A percentile compares a stretch with the other conserved stretches of the same genome.
Evolutionary conservation across 2,797 vertebrate species (phyloP).

Genomic region (Crocidura indochinensis): DNA sequence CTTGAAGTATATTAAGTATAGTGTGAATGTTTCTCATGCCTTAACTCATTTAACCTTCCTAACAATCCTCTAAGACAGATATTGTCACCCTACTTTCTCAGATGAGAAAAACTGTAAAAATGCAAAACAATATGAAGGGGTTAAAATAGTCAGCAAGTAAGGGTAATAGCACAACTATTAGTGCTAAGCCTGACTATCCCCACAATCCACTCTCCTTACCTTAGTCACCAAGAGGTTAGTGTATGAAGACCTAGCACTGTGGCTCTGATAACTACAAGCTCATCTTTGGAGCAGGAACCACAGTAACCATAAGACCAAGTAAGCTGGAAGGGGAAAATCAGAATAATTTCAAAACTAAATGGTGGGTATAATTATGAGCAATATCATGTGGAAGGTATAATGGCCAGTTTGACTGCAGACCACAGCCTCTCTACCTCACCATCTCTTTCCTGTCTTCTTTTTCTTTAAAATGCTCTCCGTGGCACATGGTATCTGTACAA

Average conservation of each 20-base stretch:
- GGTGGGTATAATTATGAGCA: background rate
- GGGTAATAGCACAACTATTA: background rate
- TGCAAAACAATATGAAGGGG: conserved; percentile 12
- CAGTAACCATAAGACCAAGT: conserved; percentile 76
- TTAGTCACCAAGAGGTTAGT: conserved; percentile 65
- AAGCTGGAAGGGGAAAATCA: conserved; percentile 66
- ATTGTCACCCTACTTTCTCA: conserved; percentile 9
- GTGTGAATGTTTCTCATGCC: background rate
- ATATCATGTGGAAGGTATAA: background rate
- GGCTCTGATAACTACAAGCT: conserved; percentile 65
- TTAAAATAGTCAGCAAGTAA: conserved; percentile 7
- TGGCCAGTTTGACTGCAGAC: conserved; percentile 9
- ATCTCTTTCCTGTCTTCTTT: background rate
- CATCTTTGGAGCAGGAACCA: conserved; percentile 80
- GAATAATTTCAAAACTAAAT: conserved; percentile 48
- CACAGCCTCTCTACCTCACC: background rate
- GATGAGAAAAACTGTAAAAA: background rate
- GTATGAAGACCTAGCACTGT: conserved; percentile 75
- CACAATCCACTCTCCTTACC: background rate
- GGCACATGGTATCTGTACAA: background rate
- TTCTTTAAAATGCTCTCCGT: background rate
- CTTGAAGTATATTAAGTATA: conserved; percentile 30
- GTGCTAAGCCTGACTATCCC: background rate
- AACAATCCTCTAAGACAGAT: background rate
- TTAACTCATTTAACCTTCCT: conserved; percentile 31